Conservation (phyloP, 53 echinoderm and acorn worm genomes). For the Paelopatides confundens region DNA sequence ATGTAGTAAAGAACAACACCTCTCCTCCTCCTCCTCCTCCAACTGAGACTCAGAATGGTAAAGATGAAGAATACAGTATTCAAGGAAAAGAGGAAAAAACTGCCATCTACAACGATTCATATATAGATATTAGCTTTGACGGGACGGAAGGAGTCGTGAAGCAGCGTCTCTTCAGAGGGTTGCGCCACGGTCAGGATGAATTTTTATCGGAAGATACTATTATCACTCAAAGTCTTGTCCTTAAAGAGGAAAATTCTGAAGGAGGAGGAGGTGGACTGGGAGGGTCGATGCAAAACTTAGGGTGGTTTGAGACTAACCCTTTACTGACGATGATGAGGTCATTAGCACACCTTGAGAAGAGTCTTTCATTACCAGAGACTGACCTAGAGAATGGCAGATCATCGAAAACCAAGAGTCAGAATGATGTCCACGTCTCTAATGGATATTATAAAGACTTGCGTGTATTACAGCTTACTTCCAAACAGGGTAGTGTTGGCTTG, state of each 20-base stretch:
- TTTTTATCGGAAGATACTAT: not conserved
- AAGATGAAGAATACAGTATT: not conserved
- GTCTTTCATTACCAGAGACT: conserved; percentile 46
- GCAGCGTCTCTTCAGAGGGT: not conserved
- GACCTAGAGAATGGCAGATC: not conserved
- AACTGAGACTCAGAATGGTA: not conserved
- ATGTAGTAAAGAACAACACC: not conserved
- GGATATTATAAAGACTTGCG: conserved; percentile 27
- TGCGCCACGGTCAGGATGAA: not conserved
- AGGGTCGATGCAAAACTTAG: conserved; percentile 4
- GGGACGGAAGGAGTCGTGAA: not conserved
- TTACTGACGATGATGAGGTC: conserved; percentile 36
- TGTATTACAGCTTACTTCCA: conserved; percentile 5
- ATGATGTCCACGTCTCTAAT: not conserved
- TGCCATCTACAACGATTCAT: conserved; percentile 14
- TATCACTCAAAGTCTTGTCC: not conserved
- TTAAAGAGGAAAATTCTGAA: not conserved
- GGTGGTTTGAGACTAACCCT: conserved; percentile 23
- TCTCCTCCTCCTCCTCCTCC: not conserved
- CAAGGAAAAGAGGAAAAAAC: not conserved
- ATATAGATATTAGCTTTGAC: conserved; percentile 31
- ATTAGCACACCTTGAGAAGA: conserved; percentile 52
- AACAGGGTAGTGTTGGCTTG: conserved; percentile 67
- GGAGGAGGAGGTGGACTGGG: not conserved
- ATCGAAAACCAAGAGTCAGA: not conserved